A percentile compares a stretch with the other conserved stretches of the same genome.
phyloP scores from a whole-genome alignment of 2,797 vertebrate genomes.

The Tapera naevia region DNA sequence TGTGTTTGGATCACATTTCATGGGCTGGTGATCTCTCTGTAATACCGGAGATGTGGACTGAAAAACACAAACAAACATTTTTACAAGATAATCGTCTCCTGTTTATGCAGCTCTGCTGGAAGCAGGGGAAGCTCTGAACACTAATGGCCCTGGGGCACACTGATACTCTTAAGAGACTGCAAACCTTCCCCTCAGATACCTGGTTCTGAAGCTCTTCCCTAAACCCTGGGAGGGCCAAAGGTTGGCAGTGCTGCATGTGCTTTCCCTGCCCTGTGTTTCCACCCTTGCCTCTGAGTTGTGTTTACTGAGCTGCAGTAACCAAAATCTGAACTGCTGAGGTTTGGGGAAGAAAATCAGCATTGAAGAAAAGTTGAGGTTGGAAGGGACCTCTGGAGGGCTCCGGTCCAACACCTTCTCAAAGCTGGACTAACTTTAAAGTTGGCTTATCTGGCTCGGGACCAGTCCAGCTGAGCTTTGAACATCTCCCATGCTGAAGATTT shows the following conservation, averaged over 20 bases:
- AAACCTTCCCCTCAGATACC: neutral
- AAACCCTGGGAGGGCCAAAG: neutral
- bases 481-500: neutral
- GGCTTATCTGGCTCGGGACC: neutral
- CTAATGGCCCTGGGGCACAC: neutral
- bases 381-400: neutral
- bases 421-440: neutral
- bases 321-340: neutral
- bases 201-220: neutral
- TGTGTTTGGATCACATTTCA: neutral
- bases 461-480: neutral
- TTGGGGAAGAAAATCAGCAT: neutral
- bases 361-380: neutral
- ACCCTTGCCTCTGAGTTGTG: neutral
- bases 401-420: neutral
- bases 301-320: neutral
- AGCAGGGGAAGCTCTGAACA: neutral
- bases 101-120: conserved; percentile 1
- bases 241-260: neutral
- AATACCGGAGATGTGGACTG: neutral
- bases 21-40: neutral
- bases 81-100: neutral
- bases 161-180: neutral
- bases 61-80: neutral
- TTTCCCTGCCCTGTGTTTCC: fast-evolving